These are phyloP conservation scores for Idaea aversata DNA, from an alignment of 2,888 invertebrate genomes.

Conservation along the genomic window DNA sequence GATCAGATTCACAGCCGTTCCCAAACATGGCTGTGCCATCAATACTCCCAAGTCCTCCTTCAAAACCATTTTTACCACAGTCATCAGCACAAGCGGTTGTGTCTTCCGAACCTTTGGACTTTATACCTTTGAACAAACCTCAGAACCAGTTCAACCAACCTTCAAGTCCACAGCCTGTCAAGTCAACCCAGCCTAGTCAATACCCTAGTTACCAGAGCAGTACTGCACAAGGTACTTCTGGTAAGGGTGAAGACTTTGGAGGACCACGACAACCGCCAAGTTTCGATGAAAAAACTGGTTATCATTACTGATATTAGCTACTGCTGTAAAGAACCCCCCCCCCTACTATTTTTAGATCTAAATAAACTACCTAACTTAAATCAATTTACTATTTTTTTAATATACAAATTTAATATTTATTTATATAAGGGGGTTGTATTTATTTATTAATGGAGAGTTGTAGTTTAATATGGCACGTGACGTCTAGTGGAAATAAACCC, in stretches of 20 bases:
- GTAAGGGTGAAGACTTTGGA: conserved; percentile 56
- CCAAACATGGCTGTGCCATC: background rate
- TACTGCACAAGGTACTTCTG: conserved; percentile 35
- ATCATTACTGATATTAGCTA: conserved; percentile 50
- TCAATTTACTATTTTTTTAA: no score
- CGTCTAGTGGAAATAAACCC: no score
- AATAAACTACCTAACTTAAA: no score
- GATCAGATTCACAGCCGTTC: background rate
- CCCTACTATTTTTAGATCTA: no score
- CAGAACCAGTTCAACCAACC: background rate
- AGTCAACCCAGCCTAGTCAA: conserved; percentile 19
- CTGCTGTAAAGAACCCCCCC: no score
- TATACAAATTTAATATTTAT: no score
- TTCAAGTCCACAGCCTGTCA: conserved; percentile 7
- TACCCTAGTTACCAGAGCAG: conserved; percentile 27
- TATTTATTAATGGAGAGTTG: no score
- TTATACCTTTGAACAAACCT: conserved; percentile 4
- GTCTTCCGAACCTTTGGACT: conserved; percentile 2
- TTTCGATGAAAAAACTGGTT: conserved; percentile 62
- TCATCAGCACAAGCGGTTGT: background rate
- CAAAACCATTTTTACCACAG: background rate
- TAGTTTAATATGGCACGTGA: no score
- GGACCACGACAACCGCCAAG: conserved; percentile 58
- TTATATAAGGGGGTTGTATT: no score
- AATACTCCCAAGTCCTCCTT: background rate